These are phyloP conservation scores for Calycopis cecrops DNA, from an alignment of 1,140 invertebrate genomes.

Conservation along the genomic window DNA sequence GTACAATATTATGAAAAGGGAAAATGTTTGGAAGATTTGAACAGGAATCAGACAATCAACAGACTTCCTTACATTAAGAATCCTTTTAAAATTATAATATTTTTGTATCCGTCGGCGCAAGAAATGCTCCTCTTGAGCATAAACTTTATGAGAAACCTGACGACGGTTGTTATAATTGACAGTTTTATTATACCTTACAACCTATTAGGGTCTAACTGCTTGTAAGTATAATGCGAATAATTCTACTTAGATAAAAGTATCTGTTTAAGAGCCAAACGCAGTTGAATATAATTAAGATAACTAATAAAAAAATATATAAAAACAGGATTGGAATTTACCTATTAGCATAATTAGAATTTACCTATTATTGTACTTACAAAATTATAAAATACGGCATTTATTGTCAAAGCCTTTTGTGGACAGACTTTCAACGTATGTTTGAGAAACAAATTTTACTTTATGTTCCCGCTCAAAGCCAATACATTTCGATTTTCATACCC, in stretches of 20 bases:
- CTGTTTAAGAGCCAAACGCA: slow-evolving; percentile 42
- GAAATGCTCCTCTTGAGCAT: slow-evolving; percentile 6
- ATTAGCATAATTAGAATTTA: too few relatives aligned
- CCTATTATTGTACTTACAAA: too few relatives aligned
- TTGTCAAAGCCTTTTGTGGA: neutral
- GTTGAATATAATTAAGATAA: too few relatives aligned
- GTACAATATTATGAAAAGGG: too few relatives aligned
- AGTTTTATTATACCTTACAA: slow-evolving; percentile 9
- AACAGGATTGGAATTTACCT: too few relatives aligned
- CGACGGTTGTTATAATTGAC: slow-evolving; percentile 15
- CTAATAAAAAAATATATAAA: too few relatives aligned
- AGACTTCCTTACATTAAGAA: neutral
- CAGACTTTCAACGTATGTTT: neutral
- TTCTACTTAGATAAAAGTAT: too few relatives aligned
- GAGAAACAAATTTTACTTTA: slow-evolving; percentile 2
- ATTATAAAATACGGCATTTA: too few relatives aligned
- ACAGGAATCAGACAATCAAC: neutral
- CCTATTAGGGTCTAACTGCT: neutral
- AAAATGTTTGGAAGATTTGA: too few relatives aligned
- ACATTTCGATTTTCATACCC: neutral
- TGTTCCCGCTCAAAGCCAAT: slow-evolving; percentile 1
- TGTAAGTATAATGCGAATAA: neutral
- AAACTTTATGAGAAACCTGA: slow-evolving; percentile 13
- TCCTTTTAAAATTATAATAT: neutral
- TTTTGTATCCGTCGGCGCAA: slow-evolving; percentile 1